Conservation (phyloP, 2,113 vertebrate species). For the Dasyornis broadbenti region DNA sequence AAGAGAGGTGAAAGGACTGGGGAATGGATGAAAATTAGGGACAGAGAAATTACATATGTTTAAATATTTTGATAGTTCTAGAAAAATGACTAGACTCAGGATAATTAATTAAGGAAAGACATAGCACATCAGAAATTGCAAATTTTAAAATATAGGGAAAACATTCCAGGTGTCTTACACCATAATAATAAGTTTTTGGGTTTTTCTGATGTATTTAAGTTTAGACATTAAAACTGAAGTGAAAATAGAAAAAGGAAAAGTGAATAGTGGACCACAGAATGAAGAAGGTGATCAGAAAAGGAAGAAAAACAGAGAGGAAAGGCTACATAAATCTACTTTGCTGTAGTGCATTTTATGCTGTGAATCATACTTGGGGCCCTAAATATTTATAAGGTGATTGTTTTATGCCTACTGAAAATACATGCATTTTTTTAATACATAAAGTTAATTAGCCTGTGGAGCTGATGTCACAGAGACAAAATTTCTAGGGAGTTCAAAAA, state of each 20-base stretch:
- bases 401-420: not conserved
- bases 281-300: not conserved
- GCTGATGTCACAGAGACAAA: not conserved
- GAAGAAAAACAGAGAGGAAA: not conserved
- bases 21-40: not conserved
- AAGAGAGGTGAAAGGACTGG: not conserved
- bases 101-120: not conserved
- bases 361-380: not conserved
- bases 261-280: not conserved
- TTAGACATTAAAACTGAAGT: not conserved
- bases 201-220: not conserved
- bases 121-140: not conserved
- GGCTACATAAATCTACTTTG: not conserved
- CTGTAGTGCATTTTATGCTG: not conserved
- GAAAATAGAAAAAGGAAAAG: not conserved
- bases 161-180: not conserved
- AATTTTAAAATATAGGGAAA: not conserved
- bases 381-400: not conserved
- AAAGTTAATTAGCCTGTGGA: not conserved
- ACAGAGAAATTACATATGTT: not conserved
- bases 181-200: not conserved
- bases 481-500: not conserved
- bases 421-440: not conserved
- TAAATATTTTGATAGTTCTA: not conserved
- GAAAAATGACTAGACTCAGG: not conserved